phyloP scores from a whole-genome alignment of 1,140 invertebrate species.

The Schlechtendalia chinensis region DNA sequence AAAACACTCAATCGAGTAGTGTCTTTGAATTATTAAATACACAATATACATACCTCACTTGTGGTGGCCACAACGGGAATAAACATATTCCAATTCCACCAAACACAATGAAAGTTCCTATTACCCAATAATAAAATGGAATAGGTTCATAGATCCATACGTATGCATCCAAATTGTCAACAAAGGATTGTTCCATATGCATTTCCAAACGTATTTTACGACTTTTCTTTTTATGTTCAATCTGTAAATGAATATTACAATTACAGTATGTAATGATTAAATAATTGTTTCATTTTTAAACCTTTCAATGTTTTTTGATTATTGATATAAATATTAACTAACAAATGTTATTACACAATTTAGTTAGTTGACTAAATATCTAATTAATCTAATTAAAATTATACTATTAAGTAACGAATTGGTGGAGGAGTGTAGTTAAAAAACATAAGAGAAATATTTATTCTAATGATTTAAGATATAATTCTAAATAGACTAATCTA shows the following conservation, averaged over 20 bases:
- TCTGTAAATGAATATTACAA: conserved; percentile 54
- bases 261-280: too few relatives aligned
- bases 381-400: too few relatives aligned
- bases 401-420: too few relatives aligned
- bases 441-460: too few relatives aligned
- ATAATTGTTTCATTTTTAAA: too few relatives aligned
- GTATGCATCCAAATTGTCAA: conserved; percentile 92
- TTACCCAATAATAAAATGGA: conserved; percentile 93
- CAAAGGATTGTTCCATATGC: conserved; percentile 91
- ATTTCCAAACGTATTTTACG: conserved; percentile 83
- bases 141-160: conserved; percentile 99
- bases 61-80: conserved; percentile 95
- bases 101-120: conserved; percentile 86
- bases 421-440: too few relatives aligned
- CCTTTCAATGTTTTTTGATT: too few relatives aligned
- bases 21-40: not conserved
- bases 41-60: conserved; percentile 65
- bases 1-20: not conserved
- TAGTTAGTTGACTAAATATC: too few relatives aligned
- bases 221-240: conserved; percentile 59
- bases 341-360: too few relatives aligned
- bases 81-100: conserved; percentile 94
- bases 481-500: too few relatives aligned
- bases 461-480: too few relatives aligned
- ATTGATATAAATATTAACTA: too few relatives aligned